Base-by-base conservation (phyloP, 2,888 invertebrate genomes). In the Caenorhabditis wallacei region DNA sequence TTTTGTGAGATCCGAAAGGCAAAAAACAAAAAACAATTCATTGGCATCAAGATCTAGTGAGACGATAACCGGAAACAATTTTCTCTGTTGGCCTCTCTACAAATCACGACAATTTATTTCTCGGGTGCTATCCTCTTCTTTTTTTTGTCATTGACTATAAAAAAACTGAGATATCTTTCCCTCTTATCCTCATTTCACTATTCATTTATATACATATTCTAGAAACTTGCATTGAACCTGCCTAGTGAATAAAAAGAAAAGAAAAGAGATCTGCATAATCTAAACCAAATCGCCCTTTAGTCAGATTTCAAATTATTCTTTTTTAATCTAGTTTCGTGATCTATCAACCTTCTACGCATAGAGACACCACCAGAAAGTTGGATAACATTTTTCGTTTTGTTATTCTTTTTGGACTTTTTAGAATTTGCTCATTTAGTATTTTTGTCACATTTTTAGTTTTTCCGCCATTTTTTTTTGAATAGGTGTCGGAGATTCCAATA, bases 51-150 rank as follows among this genome's bases (percentile, higher is more conserved):
- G 74, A 75, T 75, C 48, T 57, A 20, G 74, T 57, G 48, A 48
- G 57, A 75, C 74, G 66, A 75, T 75, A 75, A 75, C 74, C 74
- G 74, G 74, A 75, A 75, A 66, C 57, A 66, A 75, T 66, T 75
- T 66, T 74, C 63, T 64, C 18, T 30, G 30, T 72, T 48, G 66
- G 56, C 74, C 56, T 66, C 74, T 64, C 56, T 56, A 64, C 64
- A 75, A 75, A 75, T 75, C 66, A 75, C 66, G 56, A 48, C 30
- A 53, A 54, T 64, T 56, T 30, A 22, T 64, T 48, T 75, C 57
- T 56, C 46, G 40, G 68, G 68, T 68, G 64, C 64, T 64, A 64
- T 64, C 64, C 64, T 64, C 35, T 51, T 59, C 22, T 48, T 18
- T 46, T 69, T 30, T 70, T 46, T 35, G 26, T 20, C 43, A 46